Base-by-base conservation (phyloP, 2,797 vertebrate genomes). In the Sandelia bainsii region DNA sequence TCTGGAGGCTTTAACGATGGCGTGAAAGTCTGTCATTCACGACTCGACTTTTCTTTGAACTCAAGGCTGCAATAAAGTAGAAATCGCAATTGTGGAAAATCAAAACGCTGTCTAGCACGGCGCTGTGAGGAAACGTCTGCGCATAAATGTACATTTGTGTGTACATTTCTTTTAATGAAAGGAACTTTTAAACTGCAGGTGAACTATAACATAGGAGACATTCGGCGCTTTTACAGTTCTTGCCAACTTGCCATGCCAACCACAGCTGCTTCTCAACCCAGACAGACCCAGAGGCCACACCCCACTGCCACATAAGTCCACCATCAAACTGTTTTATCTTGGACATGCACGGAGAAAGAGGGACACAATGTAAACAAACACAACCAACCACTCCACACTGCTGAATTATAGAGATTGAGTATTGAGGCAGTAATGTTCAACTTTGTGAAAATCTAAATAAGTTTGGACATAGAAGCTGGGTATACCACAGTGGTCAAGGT, bases 1-100 rank as follows among this genome's bases (percentile, higher is more conserved):
- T 76, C 80, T 84, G 83, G 72, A 78, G 77, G 61, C 77, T 84
- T 81, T 85, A 81, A 85, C 39, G 65, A 85, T 61, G 72, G 37
- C 54, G 62, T 87, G 72, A 81, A 90, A 82, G 83, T 89, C 66
- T 65, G 84, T 83, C 85, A 83, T 78, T 86, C 81, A 82, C 64
- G 64, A 83, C 86, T 80, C 72, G 72, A 87, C 83, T 87, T 84
- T 53, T 75, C 81, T 76, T 77, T 86, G 72, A 88, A 87, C 78
- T 80, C 48, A 5, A 72, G 51, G 57, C 57, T 52, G 69, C 69
- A 85, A 77, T 84, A 71, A 88, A 87, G 69, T 46, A 56, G 19
- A 77, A 70, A 77, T 60, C 32, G 4, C 49, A 67, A 54, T 45
- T 29, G 75, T 70, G 69, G 77, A 85, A 86, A 84, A 62, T 69